Base-by-base conservation (phyloP, 2,888 invertebrate species). In the Parapristionchus giblindavisi region DNA sequence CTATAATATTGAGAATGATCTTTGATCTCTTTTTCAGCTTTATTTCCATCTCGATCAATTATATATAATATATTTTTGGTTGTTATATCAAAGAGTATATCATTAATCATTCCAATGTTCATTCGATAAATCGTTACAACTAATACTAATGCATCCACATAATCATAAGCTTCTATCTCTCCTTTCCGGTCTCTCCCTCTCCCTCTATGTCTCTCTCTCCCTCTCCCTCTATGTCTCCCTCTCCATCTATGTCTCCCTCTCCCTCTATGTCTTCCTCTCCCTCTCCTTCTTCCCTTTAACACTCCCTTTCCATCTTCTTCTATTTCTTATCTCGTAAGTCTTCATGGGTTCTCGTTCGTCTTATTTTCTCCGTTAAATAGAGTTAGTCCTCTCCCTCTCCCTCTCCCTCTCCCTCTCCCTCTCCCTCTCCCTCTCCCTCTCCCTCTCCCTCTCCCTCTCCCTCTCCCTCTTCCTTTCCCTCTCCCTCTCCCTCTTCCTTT, bases 101-200 rank as follows among this genome's bases (percentile, higher is more conserved):
- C 63, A 17, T 52, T 51, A 48, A 14, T 68, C 68, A 68, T 68
- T 52, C 51, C 68, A 68, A 52, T 52, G 34, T 52, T 68, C 52
- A 68, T 68, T 36, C 68, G 24, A 68, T 68, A 36, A 68, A 14
- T 61, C 6, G 61, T 34, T 24, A 3, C 6, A 61, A 38, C 40
- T n/a, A 34, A 40, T 24, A 36, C 21, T n/a, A 63, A 24, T 27
- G 40, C 29, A n/a, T 36, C 14, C 29, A 6, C 36, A 11, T 32
- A 11, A 34, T 27, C 34, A 6, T 32, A 17, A 32, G 24, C 36
- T 11, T 61, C 21, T 24, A 8, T 61, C 61, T 24, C 34, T 61
- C n/a, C 29, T 6, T 56, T 56, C 17, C 27, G 29, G 48, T 52
- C 68, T 68, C 27, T 32, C 51, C 29, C n/a, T 6, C n/a, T n/a